Evolutionary conservation across 2,797 vertebrate species (phyloP).

Genomic region (Acrossocheilus fasciatus): DNA sequence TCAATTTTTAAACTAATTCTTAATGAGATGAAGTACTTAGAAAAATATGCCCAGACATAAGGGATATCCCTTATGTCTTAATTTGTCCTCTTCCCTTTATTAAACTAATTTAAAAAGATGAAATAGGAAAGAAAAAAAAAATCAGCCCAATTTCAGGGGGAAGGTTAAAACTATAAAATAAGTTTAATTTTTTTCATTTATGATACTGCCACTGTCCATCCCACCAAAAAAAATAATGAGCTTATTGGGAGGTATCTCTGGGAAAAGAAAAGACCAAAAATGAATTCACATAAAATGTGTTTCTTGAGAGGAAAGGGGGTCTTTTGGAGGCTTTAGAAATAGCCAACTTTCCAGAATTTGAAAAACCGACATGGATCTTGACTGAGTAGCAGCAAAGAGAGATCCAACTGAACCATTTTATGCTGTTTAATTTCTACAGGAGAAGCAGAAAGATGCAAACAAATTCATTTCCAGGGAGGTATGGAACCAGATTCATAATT

Average conservation of each 20-base stretch:
- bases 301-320: neutral
- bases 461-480: too few relatives aligned
- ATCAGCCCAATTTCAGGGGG: neutral
- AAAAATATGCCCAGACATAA: conserved; percentile 7
- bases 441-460: neutral
- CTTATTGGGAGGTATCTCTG: neutral
- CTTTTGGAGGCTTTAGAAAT: neutral
- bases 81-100: conserved; percentile 8
- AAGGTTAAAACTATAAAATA: neutral
- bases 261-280: neutral
- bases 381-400: neutral
- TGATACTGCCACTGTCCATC: neutral
- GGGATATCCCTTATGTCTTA: neutral
- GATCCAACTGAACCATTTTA: neutral
- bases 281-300: neutral
- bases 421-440: neutral
- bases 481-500: neutral
- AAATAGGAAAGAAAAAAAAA: neutral
- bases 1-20: neutral
- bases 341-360: neutral
- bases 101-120: neutral
- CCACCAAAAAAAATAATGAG: neutral
- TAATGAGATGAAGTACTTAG: neutral
- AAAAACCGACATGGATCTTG: neutral
- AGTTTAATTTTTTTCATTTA: neutral